Evolutionary conservation across 2,888 invertebrate genomes (phyloP).

Genomic region (Mesoligia furuncula): DNA sequence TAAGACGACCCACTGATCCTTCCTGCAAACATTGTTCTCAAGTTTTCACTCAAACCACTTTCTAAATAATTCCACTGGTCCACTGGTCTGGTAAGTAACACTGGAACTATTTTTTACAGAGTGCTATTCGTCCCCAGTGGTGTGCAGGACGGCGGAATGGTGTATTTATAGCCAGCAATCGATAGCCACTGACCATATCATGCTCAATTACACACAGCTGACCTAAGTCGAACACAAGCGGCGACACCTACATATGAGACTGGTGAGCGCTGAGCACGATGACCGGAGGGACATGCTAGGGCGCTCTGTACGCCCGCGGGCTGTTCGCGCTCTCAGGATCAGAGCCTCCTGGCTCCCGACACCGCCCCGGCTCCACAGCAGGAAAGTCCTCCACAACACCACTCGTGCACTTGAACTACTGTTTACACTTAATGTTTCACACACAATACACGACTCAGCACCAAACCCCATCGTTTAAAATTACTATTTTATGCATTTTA

Average conservation of each 20-base stretch:
- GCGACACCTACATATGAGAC: conserved; percentile 44
- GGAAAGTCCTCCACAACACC: conserved; percentile 46
- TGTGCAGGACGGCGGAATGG: conserved; percentile 81
- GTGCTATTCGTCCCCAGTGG: conserved; percentile 65
- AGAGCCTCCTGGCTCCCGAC: conserved; percentile 60
- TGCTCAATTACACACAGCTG: conserved; percentile 43
- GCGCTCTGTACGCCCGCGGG: conserved; percentile 21
- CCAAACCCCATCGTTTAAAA: conserved; percentile 71
- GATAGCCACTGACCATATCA: conserved; percentile 65
- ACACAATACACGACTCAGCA: conserved; percentile 59
- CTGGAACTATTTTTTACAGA: not conserved
- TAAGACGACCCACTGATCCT: not conserved
- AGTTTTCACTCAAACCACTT: not conserved
- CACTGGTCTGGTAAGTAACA: not conserved
- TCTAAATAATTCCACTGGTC: not conserved
- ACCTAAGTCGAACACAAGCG: conserved; percentile 43
- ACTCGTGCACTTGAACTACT: conserved; percentile 36
- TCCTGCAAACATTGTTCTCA: not conserved
- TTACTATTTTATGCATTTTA: conserved; percentile 68
- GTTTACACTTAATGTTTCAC: conserved; percentile 46
- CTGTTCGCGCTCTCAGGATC: conserved; percentile 36
- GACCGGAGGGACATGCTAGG: conserved; percentile 50
- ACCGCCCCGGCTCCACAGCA: conserved; percentile 58
- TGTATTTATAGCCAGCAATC: conserved; percentile 70
- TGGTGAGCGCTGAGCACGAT: conserved; percentile 19